These are phyloP conservation scores for Echeneis naucrates DNA, from an alignment of 2,797 vertebrate genomes.

Conservation along the genomic window DNA sequence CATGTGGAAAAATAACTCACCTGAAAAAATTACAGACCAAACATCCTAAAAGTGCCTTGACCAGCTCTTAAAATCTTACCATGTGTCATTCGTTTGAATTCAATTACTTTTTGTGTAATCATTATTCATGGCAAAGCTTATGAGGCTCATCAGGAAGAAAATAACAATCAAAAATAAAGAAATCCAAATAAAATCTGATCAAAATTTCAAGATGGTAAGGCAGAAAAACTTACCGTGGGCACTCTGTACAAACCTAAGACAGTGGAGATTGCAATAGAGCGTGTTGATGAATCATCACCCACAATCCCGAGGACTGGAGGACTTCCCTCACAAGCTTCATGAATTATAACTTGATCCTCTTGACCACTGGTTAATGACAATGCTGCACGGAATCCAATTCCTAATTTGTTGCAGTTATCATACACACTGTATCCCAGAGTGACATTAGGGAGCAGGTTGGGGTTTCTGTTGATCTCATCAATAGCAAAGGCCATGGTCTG, in stretches of 20 bases:
- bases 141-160: no score
- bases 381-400: constrained; percentile 75
- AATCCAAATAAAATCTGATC: no score
- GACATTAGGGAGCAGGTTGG: constrained; percentile 74
- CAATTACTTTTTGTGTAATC: no score
- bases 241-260: constrained; percentile 23
- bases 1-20: constrained; percentile 80
- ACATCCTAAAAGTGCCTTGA: no score
- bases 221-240: constrained; percentile 40
- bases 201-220: not conserved
- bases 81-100: no score
- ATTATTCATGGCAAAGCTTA: no score
- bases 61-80: no score
- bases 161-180: no score
- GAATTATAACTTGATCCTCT: constrained; percentile 51
- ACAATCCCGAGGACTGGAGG: constrained; percentile 65
- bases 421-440: constrained; percentile 81
- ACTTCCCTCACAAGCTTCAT: constrained; percentile 42
- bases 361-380: constrained; percentile 65
- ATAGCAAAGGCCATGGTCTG: constrained; percentile 80
- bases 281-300: constrained; percentile 59
- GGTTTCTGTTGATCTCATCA: constrained; percentile 65
- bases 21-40: no score
- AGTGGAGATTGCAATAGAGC: constrained; percentile 53
- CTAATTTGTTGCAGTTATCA: constrained; percentile 80